phyloP scores from a whole-genome alignment of 2,113 vertebrate species.

The Cyprinus carpio region DNA sequence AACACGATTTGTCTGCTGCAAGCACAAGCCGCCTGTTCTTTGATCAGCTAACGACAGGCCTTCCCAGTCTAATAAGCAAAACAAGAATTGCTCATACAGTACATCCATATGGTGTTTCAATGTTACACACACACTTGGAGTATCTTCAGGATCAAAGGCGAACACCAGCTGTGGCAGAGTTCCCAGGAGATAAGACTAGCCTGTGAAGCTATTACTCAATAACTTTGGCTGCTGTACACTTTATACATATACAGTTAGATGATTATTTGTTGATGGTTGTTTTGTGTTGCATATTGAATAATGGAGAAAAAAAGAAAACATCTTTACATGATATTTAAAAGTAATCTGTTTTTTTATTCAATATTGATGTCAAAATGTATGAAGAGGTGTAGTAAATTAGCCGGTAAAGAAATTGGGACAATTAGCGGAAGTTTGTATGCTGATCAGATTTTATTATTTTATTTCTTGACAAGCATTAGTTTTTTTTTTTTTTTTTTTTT shows the following conservation, averaged over 20 bases:
- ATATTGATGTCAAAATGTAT: not conserved
- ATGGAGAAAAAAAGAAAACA: not conserved
- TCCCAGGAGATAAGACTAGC: slow-evolving; percentile 16
- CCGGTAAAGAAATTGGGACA: not conserved
- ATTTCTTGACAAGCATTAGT: no score
- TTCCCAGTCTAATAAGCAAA: not conserved
- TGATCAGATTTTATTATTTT: not conserved
- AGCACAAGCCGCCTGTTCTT: not conserved
- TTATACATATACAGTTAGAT: not conserved
- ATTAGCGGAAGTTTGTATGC: not conserved
- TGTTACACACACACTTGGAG: slow-evolving; percentile 10
- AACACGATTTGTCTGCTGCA: not conserved
- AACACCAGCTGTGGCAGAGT: not conserved
- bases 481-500: no score
- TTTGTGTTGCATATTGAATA: not conserved
- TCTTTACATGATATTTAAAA: not conserved
- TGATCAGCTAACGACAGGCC: slow-evolving; percentile 10
- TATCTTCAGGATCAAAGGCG: slow-evolving; percentile 11
- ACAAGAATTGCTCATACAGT: slow-evolving; percentile 1
- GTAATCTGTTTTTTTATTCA: not conserved
- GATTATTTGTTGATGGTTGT: not conserved
- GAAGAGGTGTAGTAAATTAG: not conserved
- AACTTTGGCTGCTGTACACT: slow-evolving; percentile 1
- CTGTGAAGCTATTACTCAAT: not conserved
- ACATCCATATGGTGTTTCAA: slow-evolving; percentile 8